Percentiles rank a stretch among this genome's conserved stretches.
Conservation (phyloP, 2,797 vertebrate species). For the Eulemur mongoz region DNA sequence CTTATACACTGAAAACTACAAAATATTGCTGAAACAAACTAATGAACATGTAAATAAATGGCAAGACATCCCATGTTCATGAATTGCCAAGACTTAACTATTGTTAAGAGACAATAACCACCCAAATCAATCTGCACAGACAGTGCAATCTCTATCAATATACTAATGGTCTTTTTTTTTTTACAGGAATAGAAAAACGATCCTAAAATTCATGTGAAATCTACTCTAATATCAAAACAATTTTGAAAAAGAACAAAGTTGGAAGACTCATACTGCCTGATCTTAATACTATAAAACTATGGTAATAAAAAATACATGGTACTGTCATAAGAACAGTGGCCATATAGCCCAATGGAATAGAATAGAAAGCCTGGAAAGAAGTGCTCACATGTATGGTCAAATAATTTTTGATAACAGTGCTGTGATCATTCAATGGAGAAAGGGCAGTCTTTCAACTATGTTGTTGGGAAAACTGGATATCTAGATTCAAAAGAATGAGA, state of each 20-base stretch:
- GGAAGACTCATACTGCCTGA: background rate
- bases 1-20: too few relatives aligned
- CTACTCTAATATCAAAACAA: background rate
- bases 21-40: too few relatives aligned
- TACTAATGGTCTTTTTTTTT: too few relatives aligned
- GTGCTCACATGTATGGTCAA: background rate
- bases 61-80: too few relatives aligned
- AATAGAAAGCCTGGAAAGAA: background rate
- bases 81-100: too few relatives aligned
- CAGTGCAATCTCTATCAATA: too few relatives aligned
- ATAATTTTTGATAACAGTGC: background rate
- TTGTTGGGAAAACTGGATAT: background rate
- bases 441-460: background rate
- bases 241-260: background rate
- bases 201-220: background rate
- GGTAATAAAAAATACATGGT: background rate
- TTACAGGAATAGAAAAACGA: too few relatives aligned
- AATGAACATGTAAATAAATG: too few relatives aligned
- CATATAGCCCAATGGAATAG: background rate
- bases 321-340: background rate
- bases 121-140: too few relatives aligned
- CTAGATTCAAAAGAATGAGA: background rate
- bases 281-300: background rate
- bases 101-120: too few relatives aligned
- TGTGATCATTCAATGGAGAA: background rate